These are phyloP conservation scores for Heliconius ethilla DNA, from an alignment of 2,888 invertebrate genomes.

Conservation along the genomic window DNA sequence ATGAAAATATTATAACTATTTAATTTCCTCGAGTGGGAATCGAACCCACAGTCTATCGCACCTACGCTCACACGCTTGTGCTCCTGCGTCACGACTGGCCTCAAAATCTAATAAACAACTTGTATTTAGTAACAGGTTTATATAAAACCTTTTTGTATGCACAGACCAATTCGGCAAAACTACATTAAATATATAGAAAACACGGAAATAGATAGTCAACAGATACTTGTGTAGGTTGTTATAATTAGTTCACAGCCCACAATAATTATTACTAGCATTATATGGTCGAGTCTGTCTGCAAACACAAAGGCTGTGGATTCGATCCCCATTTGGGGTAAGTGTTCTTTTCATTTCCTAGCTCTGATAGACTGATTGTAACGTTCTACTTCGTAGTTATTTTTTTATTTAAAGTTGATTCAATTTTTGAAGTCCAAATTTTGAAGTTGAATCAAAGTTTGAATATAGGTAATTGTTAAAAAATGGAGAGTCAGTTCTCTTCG, in stretches of 20 bases:
- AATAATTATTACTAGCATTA: background rate
- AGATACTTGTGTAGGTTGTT: background rate
- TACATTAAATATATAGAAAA: slow-evolving; percentile 1
- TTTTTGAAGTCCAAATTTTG: no score
- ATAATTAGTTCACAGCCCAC: background rate
- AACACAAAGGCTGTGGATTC: background rate
- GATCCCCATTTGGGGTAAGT: background rate
- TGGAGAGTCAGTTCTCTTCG: no score
- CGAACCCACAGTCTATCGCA: background rate
- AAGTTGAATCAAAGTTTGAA: no score
- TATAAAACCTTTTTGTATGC: background rate
- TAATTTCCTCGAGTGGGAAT: background rate
- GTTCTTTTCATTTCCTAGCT: no score
- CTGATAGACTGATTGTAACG: no score
- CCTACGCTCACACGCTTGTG: no score
- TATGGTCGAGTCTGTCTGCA: background rate
- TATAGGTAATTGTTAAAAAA: no score
- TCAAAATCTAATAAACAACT: background rate
- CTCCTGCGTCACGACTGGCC: no score
- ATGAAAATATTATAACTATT: no score
- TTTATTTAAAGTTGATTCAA: no score
- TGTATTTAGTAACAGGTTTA: slow-evolving; percentile 12
- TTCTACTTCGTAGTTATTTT: no score
- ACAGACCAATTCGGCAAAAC: background rate
- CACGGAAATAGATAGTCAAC: slow-evolving; percentile 29